phyloP scores from a whole-genome alignment of 2,113 vertebrate genomes.

The Holacanthus passer region DNA sequence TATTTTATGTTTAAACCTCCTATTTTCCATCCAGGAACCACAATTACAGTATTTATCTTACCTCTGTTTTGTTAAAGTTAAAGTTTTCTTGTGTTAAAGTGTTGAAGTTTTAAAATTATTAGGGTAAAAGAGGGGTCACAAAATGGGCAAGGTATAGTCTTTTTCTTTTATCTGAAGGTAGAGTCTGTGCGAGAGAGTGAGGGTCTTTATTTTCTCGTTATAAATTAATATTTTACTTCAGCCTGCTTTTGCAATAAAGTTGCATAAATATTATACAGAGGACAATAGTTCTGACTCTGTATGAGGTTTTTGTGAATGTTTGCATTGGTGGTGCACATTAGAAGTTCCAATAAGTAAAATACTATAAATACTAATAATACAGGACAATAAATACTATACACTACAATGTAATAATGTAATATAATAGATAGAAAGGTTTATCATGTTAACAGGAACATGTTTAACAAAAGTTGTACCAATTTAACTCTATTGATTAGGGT shows the following conservation, averaged over 20 bases:
- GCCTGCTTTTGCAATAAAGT: background rate
- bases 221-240: background rate
- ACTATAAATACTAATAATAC: too few species aligned
- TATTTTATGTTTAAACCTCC: background rate
- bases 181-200: background rate
- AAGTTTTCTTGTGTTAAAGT: background rate
- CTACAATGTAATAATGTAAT: background rate
- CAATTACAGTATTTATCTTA: background rate
- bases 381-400: too few species aligned
- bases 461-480: background rate
- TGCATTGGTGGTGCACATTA: too few species aligned
- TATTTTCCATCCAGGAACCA: background rate
- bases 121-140: background rate
- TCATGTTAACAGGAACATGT: background rate
- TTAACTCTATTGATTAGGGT: background rate
- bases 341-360: too few species aligned
- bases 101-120: background rate
- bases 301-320: too few species aligned
- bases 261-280: too few species aligned
- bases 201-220: background rate
- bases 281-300: too few species aligned
- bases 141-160: background rate
- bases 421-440: background rate
- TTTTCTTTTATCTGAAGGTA: background rate
- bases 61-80: background rate